Conservation (phyloP, 2,113 vertebrate species). For the Tragelaphus strepsiceros region DNA sequence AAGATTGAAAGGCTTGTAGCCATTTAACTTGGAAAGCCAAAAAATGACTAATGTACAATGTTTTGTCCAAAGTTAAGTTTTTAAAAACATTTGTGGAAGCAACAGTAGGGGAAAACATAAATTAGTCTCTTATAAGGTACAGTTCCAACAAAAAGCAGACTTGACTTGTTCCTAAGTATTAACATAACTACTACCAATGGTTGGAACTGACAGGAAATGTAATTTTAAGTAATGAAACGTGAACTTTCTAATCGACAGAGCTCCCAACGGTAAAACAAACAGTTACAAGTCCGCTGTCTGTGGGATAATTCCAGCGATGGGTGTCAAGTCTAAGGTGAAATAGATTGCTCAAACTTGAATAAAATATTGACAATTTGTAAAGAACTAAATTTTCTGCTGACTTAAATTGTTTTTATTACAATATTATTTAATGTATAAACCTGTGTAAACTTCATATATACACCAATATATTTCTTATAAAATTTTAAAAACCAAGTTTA, state of each 20-base stretch:
- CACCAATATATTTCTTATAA: not conserved
- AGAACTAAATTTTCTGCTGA: not conserved
- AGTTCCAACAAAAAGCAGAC: not conserved
- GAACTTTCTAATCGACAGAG: not conserved
- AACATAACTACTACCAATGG: not conserved
- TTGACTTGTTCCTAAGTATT: not conserved
- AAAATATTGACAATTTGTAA: not conserved
- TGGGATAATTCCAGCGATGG: not conserved
- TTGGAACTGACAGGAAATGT: not conserved
- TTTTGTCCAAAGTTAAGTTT: not conserved
- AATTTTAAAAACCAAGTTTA: not conserved
- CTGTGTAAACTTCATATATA: not conserved
- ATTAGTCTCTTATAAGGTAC: not conserved
- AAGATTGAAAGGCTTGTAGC: not conserved
- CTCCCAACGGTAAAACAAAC: not conserved
- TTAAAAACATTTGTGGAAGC: not conserved
- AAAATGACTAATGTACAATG: not conserved
- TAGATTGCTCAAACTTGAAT: not conserved
- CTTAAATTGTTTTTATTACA: slow-evolving; percentile 2
- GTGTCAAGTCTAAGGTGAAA: not conserved
- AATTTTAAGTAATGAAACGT: not conserved
- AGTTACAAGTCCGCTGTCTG: not conserved
- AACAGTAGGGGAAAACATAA: not conserved
- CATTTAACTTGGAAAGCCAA: not conserved
- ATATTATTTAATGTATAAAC: not conserved